Evolutionary conservation across 2,797 vertebrate genomes (phyloP).

Genomic region (Phataginus tetradactyla): DNA sequence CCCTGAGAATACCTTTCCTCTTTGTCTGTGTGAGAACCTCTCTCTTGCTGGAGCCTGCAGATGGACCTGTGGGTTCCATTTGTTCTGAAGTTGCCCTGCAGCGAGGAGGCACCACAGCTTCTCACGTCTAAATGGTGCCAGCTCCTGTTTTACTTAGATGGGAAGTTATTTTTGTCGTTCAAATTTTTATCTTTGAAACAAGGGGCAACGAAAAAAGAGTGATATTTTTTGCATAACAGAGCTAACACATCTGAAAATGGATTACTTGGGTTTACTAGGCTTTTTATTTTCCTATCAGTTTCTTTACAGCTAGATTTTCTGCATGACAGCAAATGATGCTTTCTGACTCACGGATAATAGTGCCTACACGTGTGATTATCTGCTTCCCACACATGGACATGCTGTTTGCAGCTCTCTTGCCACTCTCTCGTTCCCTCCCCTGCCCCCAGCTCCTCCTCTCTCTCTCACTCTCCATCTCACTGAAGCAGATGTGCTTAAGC

Average conservation of each 20-base stretch:
- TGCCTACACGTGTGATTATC: accelerated
- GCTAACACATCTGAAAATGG: neutral
- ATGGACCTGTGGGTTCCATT: neutral
- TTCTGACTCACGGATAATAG: neutral
- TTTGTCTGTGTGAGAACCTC: neutral
- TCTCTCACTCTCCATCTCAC: neutral
- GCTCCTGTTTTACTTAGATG: neutral
- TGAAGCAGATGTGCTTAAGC: neutral
- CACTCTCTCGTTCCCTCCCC: neutral
- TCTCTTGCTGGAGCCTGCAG: neutral
- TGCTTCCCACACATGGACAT: neutral
- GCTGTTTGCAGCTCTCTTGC: too few relatives aligned
- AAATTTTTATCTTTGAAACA: neutral
- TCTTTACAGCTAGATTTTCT: neutral
- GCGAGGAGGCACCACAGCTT: neutral
- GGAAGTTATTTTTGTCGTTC: neutral
- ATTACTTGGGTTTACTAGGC: neutral
- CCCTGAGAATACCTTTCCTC: neutral
- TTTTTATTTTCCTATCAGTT: neutral
- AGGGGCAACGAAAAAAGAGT: neutral
- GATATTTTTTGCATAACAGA: neutral
- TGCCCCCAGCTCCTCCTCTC: accelerated
- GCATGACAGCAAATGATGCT: too few relatives aligned
- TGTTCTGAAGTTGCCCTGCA: neutral
- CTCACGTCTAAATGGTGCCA: neutral